Conservation (phyloP, 2,797 vertebrate genomes). For the Ctenopoma multispine region DNA sequence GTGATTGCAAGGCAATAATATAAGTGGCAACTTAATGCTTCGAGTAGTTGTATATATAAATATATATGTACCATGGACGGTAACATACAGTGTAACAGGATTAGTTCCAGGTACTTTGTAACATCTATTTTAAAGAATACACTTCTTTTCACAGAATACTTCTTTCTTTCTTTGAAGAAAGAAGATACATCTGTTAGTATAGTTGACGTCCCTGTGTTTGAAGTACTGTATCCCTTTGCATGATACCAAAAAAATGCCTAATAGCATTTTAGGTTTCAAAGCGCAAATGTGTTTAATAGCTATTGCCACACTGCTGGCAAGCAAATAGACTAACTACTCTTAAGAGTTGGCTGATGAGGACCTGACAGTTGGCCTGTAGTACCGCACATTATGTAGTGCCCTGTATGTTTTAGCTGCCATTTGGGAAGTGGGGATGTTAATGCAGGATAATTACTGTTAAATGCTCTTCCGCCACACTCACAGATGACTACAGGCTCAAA, state of each 20-base stretch:
- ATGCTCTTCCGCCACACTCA: constrained; percentile 37
- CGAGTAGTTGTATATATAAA: constrained; percentile 20
- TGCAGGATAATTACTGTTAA: constrained; percentile 39
- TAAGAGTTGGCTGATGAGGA: constrained; percentile 41
- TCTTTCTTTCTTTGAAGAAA: constrained; percentile 18
- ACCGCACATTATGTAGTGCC: constrained; percentile 36
- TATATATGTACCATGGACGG: neutral
- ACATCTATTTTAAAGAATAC: neutral
- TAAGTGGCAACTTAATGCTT: constrained; percentile 1
- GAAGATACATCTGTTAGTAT: neutral
- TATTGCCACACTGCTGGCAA: constrained; percentile 37
- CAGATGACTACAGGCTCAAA: constrained; percentile 46
- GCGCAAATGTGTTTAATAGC: constrained; percentile 44
- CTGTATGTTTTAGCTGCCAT: constrained; percentile 73
- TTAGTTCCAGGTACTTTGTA: constrained; percentile 15
- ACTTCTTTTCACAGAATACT: constrained; percentile 26
- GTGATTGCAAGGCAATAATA: constrained; percentile 16
- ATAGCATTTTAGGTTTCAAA: constrained; percentile 42
- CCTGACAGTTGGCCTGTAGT: constrained; percentile 20
- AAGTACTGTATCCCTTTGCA: constrained; percentile 50
- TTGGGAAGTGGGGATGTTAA: constrained; percentile 45
- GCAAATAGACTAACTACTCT: constrained; percentile 43
- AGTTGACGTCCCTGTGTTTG: constrained; percentile 34
- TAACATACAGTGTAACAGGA: constrained; percentile 6
- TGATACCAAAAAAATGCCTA: constrained; percentile 40